Evolutionary conservation across 2,888 invertebrate species (phyloP).

Genomic region (Xestoiulus laeticollis): DNA sequence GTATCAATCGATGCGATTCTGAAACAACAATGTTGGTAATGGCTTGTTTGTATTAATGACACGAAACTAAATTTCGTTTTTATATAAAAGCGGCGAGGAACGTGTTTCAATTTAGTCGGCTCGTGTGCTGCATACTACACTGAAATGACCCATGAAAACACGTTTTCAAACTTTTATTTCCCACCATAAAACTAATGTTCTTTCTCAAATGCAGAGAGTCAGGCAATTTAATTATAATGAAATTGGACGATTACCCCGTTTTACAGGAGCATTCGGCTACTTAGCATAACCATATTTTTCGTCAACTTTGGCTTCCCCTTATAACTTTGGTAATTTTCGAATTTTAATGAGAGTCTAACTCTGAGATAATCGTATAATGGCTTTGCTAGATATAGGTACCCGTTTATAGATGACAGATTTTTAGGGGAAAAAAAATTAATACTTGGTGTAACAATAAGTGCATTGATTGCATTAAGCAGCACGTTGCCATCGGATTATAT

Average conservation of each 20-base stretch:
- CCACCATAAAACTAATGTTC: slow-evolving; percentile 32
- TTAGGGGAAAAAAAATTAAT: not conserved
- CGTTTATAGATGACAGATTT: not conserved
- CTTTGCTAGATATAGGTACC: not conserved
- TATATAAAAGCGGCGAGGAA: slow-evolving; percentile 15
- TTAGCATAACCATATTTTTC: slow-evolving; percentile 32
- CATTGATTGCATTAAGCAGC: not conserved
- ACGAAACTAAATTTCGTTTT: slow-evolving; percentile 35
- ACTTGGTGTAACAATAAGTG: not conserved
- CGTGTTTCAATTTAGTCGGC: slow-evolving; percentile 35
- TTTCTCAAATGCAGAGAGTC: slow-evolving; percentile 27
- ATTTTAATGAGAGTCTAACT: not conserved
- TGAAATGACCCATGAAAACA: slow-evolving; percentile 34
- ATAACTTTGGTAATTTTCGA: slow-evolving; percentile 12
- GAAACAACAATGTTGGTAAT: slow-evolving; percentile 11
- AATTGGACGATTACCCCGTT: slow-evolving; percentile 30
- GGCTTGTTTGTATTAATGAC: slow-evolving; percentile 41
- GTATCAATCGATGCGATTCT: slow-evolving; percentile 39
- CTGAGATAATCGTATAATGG: slow-evolving; percentile 14
- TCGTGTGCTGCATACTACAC: slow-evolving; percentile 38
- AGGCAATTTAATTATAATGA: slow-evolving; percentile 36
- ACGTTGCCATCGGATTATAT: too few species aligned
- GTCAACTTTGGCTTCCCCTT: not conserved
- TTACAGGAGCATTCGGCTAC: slow-evolving; percentile 38
- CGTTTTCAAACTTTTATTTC: slow-evolving; percentile 41